Evolutionary conservation across 2,888 invertebrate species (phyloP), one percentile per base, ranked within the genome.

Genomic region (Andrena praecox): DNA sequence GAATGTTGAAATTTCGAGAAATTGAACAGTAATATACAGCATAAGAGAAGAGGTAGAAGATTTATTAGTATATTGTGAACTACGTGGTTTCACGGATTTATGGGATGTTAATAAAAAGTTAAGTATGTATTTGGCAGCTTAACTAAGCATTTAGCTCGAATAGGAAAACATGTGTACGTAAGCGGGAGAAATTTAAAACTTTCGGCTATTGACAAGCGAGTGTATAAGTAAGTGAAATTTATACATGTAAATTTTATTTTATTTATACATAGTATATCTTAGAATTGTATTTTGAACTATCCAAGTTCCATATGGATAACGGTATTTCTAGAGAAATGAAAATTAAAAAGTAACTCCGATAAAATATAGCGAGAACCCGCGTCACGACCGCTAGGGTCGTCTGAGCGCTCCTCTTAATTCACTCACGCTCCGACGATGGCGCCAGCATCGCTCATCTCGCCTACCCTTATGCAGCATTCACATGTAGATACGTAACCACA

Each of bases 371-470:
- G 12, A 52, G 27, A 48, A 12, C 27, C 24, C 35, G 54, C 52
- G 29, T 63, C 52, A 12, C 50, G 42, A 70, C 27, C 42, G 42
- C 33, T 63, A 10, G 16, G 29, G 54, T 71, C 42, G 35, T 16
- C 50, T 50, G 52, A 70, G 62, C 75, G 75, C 75, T 76, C 71
- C n/a, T 62, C 27, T 63, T 70, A 76, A 52, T 62, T 70, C 33
- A 2, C n/a, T 35, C 2, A 29, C 20, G 5, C 12, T 27, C 75
- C 75, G 52, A 54, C 16, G 29, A 42, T 35, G 52, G 62, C 75
- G 75, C 62, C 52, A 60, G n/a, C 16, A 27, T 62, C 42, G 27
- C 2, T 64, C 24, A 29, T 24, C 33, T 24, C 31, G 20, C 10
- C 16, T 12, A 16, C 24, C 33, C 10, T 75, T 59, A 31, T 24